These are phyloP conservation scores for Echinometra lucunter DNA, from an alignment of 53 echinoderm and acorn worm species.

Conservation along the genomic window DNA sequence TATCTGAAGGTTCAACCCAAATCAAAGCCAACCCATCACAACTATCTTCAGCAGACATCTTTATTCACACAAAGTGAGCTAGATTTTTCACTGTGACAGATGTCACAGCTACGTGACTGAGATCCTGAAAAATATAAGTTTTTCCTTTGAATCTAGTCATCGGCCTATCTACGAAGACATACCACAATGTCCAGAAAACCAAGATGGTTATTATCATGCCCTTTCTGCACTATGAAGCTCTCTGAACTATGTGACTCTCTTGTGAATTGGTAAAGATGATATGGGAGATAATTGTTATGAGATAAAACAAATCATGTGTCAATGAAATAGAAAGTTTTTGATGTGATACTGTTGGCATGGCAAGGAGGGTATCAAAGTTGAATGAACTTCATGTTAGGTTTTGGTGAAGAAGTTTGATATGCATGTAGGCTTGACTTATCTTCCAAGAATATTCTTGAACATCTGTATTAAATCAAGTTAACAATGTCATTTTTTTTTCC, in stretches of 20 bases:
- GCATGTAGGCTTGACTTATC: background rate
- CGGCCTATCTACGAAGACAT: slow-evolving; percentile 1
- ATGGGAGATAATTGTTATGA: slow-evolving; percentile 35
- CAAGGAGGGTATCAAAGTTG: background rate
- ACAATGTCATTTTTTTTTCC: background rate
- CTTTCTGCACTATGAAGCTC: slow-evolving; percentile 34
- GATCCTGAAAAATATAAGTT: background rate
- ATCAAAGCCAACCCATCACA: background rate
- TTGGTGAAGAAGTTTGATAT: background rate
- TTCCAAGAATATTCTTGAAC: background rate
- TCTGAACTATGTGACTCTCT: slow-evolving; percentile 34
- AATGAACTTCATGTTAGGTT: background rate
- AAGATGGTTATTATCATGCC: background rate
- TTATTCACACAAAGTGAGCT: slow-evolving; percentile 21
- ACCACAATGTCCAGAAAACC: slow-evolving; percentile 14
- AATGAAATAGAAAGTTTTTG: background rate
- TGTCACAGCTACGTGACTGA: slow-evolving; percentile 9
- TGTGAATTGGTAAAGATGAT: background rate
- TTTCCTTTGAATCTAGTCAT: background rate
- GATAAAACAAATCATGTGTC: slow-evolving; percentile 30
- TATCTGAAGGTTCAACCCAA: background rate
- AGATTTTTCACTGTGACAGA: slow-evolving; percentile 24
- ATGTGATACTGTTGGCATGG: background rate
- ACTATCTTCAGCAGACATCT: slow-evolving; percentile 24
- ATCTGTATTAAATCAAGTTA: background rate